Evolutionary conservation across 2,888 invertebrate genomes (phyloP).

Genomic region (Morpho helenor): DNA sequence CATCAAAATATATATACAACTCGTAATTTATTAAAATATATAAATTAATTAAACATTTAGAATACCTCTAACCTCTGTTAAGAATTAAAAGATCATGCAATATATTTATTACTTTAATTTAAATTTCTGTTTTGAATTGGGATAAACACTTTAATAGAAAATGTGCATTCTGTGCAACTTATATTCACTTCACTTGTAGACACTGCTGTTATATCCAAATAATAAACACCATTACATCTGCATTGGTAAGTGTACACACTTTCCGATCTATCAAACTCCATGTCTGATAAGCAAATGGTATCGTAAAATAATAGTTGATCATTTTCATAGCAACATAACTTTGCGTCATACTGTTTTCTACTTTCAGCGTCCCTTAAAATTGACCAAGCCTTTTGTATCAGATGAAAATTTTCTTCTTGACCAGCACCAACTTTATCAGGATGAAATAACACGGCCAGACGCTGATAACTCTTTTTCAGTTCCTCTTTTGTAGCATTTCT

Average conservation of each 20-base stretch:
- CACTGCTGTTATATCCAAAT: conserved; percentile 46
- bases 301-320: conserved; percentile 80
- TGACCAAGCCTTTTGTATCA: conserved; percentile 86
- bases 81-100: too few relatives aligned
- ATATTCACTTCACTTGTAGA: conserved; percentile 63
- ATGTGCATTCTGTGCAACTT: conserved; percentile 87
- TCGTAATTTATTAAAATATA: too few relatives aligned
- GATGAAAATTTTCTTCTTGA: conserved; percentile 46
- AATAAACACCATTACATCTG: conserved; percentile 84
- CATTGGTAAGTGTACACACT: conserved; percentile 77
- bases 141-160: conserved; percentile 79
- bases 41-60: too few relatives aligned
- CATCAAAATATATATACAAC: too few relatives aligned
- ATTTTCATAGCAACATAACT: conserved; percentile 78
- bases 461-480: conserved; percentile 81
- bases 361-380: conserved; percentile 79
- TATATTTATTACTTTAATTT: too few relatives aligned
- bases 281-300: conserved; percentile 70
- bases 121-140: not conserved
- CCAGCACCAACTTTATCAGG: conserved; percentile 76
- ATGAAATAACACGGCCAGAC: conserved; percentile 75
- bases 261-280: conserved; percentile 56
- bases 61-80: too few relatives aligned
- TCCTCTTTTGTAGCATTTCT: conserved; percentile 75
- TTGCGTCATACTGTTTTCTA: conserved; percentile 83